Evolutionary conservation across 2,113 vertebrate genomes (phyloP).

Genomic region (Etheostoma cragini): DNA sequence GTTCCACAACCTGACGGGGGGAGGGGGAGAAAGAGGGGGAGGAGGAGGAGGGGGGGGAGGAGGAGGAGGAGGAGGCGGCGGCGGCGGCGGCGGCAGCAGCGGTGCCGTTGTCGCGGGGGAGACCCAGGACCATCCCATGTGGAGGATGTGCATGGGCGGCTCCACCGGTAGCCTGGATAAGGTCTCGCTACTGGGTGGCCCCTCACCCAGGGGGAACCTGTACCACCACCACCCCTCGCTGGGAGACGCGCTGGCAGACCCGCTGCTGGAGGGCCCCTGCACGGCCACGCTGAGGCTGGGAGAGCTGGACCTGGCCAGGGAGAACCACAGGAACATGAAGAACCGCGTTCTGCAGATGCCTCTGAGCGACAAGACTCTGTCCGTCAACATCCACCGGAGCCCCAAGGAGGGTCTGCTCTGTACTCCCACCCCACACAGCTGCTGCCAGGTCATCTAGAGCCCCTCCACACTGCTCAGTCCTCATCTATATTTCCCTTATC

Average conservation of each 20-base stretch:
- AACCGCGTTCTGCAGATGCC: slow-evolving; percentile 96
- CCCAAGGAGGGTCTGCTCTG: slow-evolving; percentile 95
- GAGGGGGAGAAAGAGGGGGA: slow-evolving; percentile 47
- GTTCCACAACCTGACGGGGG: slow-evolving; percentile 85
- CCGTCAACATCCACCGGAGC: slow-evolving; percentile 94
- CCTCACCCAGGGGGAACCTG: slow-evolving; percentile 71
- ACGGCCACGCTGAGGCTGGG: slow-evolving; percentile 86
- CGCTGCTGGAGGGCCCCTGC: slow-evolving; percentile 81
- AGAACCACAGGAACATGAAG: slow-evolving; percentile 89
- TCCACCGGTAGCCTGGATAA: slow-evolving; percentile 85
- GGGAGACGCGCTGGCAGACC: slow-evolving; percentile 66
- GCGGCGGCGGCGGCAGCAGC: slow-evolving; percentile 22
- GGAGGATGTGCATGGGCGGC: slow-evolving; percentile 95
- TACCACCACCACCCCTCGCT: slow-evolving; percentile 68
- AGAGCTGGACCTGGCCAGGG: slow-evolving; percentile 87
- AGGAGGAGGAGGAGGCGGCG: slow-evolving; percentile 40
- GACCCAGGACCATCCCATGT: slow-evolving; percentile 89
- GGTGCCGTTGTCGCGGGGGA: slow-evolving; percentile 72
- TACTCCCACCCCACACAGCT: slow-evolving; percentile 92
- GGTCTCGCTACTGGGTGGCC: slow-evolving; percentile 78
- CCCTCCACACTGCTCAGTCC: slow-evolving; percentile 56
- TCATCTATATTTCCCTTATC: not conserved
- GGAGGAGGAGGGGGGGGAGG: slow-evolving; percentile 61
- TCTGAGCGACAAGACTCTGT: slow-evolving; percentile 97
- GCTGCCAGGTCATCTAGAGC: slow-evolving; percentile 96